Percentiles rank a stretch among this genome's conserved stretches.
Evolutionary conservation across 2,888 invertebrate species (phyloP).

Genomic region (Oscheius sp.): DNA sequence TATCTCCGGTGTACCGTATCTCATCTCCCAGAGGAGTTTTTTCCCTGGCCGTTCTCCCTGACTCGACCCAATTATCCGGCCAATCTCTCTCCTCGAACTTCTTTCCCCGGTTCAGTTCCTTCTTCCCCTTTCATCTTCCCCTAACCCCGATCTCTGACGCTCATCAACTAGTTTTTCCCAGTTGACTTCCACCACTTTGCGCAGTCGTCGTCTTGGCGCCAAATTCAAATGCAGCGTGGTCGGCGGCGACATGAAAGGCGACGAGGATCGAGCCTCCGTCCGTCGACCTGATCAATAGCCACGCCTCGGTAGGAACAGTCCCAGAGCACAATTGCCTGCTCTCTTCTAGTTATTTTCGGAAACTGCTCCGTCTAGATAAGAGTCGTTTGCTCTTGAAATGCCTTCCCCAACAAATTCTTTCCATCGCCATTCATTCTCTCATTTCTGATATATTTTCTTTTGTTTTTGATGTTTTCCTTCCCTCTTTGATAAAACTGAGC

Average conservation of each 20-base stretch:
- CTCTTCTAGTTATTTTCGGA: not conserved
- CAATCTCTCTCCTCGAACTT: not conserved
- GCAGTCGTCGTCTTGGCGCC: conserved; percentile 20
- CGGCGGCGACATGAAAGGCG: conserved; percentile 31
- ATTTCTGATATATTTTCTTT: not conserved
- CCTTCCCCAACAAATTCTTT: not conserved
- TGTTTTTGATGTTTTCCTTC: not conserved
- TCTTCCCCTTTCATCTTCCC: not conserved
- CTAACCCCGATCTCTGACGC: not conserved
- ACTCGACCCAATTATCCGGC: not conserved
- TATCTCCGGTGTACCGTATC: not conserved
- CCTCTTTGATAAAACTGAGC: too few relatives aligned
- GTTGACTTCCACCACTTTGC: conserved; percentile 1
- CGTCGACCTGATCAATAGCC: conserved; percentile 30
- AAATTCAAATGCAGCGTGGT: conserved; percentile 34
- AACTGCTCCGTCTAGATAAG: too few relatives aligned
- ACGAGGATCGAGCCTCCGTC: not conserved
- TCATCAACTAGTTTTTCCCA: not conserved
- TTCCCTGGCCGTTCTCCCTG: not conserved
- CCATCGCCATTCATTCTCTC: not conserved
- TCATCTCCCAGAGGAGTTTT: not conserved
- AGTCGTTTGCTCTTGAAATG: too few relatives aligned
- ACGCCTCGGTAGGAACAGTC: not conserved
- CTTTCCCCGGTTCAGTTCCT: not conserved
- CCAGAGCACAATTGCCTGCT: too few relatives aligned